Evolutionary conservation across 1,140 invertebrate genomes (phyloP).

Genomic region (Cotesia chilonis): DNA sequence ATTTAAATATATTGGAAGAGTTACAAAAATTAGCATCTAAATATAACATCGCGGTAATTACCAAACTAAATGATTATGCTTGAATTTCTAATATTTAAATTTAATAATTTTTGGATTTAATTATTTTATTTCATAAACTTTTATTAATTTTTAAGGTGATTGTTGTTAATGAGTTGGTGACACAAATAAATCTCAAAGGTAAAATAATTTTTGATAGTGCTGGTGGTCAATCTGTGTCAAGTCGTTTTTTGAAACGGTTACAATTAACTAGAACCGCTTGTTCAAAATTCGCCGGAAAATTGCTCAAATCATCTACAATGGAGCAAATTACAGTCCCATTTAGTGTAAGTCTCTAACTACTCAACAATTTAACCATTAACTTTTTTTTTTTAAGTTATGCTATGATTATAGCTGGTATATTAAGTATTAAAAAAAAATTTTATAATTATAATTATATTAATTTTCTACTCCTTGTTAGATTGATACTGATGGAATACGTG

Average conservation of each 20-base stretch:
- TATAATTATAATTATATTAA: not conserved
- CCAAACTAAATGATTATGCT: too few species aligned
- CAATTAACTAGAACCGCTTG: slow-evolving; percentile 44
- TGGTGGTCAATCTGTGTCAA: slow-evolving; percentile 50
- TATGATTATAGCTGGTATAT: too few species aligned
- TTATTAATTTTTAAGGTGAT: slow-evolving; percentile 42
- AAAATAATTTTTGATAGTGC: slow-evolving; percentile 46
- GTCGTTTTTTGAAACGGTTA: slow-evolving; percentile 48
- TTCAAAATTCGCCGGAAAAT: slow-evolving; percentile 47
- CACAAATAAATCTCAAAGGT: slow-evolving; percentile 46
- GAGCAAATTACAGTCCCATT: slow-evolving; percentile 47
- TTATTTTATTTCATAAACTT: not conserved
- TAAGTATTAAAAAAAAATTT: too few species aligned
- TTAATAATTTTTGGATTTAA: not conserved
- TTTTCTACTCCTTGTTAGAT: not conserved
- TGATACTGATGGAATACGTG: not conserved
- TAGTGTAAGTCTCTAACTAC: slow-evolving; percentile 41
- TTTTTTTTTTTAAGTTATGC: too few species aligned
- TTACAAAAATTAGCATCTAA: slow-evolving; percentile 43
- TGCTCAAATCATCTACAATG: slow-evolving; percentile 49
- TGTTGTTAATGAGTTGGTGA: slow-evolving; percentile 51
- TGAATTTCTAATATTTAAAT: not conserved
- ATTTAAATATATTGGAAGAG: slow-evolving; percentile 49
- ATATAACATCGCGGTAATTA: slow-evolving; percentile 29
- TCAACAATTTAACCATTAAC: not conserved